A percentile compares a stretch with the other conserved stretches of the same genome.
phyloP scores from a whole-genome alignment of 2,113 vertebrate genomes.

The Aptenodytes forsteri region DNA sequence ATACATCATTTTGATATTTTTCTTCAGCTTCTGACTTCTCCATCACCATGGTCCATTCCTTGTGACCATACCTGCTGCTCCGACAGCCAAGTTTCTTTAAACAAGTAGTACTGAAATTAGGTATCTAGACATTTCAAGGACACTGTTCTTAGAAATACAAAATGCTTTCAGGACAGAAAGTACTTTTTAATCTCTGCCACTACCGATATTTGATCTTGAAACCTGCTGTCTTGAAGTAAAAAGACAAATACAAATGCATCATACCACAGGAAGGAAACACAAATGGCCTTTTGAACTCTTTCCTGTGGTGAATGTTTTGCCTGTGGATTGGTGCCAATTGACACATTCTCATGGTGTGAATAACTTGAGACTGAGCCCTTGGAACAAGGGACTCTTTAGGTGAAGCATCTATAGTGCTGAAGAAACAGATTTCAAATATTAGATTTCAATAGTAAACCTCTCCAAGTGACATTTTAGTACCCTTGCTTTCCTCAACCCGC shows the following conservation, averaged over 20 bases:
- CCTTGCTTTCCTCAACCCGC: background rate
- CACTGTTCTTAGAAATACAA: background rate
- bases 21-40: background rate
- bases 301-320: background rate
- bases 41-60: background rate
- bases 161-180: background rate
- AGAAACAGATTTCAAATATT: slow-evolving; percentile 6
- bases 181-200: background rate
- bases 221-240: background rate
- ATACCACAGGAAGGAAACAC: background rate
- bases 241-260: background rate
- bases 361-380: background rate
- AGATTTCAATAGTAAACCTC: background rate
- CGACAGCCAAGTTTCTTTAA: background rate
- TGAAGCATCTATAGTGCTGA: background rate
- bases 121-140: background rate
- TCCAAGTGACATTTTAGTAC: background rate
- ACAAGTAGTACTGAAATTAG: background rate
- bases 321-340: background rate
- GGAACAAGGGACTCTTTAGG: background rate
- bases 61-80: background rate
- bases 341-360: background rate
- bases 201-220: background rate
- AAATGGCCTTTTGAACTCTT: background rate
- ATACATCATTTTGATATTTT: background rate